Base-by-base conservation (phyloP, 1,140 invertebrate species). In the Calephelis virginiensis region DNA sequence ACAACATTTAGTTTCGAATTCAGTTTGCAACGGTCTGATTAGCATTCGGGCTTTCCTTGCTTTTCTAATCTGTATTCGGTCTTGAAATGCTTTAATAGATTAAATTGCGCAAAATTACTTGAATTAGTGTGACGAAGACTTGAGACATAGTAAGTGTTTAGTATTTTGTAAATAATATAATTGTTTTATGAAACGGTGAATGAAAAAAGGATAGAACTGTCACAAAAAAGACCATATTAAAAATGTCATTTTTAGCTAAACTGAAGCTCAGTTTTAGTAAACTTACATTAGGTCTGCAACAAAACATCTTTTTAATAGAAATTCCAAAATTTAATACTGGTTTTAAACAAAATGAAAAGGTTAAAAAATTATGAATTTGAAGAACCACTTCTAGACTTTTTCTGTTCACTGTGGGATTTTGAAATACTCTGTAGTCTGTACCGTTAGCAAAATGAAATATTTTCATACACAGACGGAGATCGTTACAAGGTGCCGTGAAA, bases 381-480 rank as follows among this genome's bases (percentile, higher is more conserved):
- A 28, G 28, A 28, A 28, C 28, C 28, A 2, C 6, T 43, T 43
- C 40, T 43, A 43, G 40, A 9, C 40, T 43, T 43, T 43, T 43
- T 43, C 40, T 6, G 40, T 43, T 43, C 40, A 43, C 40, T 40
- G 12, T 48, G 46, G 40, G 47, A 28, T 28, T 0, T n/a, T 59
- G 46, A 17, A 65, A 37, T 56, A 59, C 60, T 65, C 73, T 69
- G 65, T 75, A 71, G 67, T 65, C 73, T 69, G 66, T 75, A 72
- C 68, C 74, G 63, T 84, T 80, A 81, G 79, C 77, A 77, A 81
- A 77, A 64, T 70, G 69, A 69, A 62, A 75, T 71, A 78, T 77
- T 82, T 60, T 90, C 84, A 75, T 83, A 71, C 76, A 72, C 88
- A 90, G 88, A 88, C 85, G 83, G 88, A 90, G 85, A 73, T 90